A percentile compares a stretch with the other conserved stretches of the same genome.
Evolutionary conservation across 1,140 invertebrate species (phyloP).

Genomic region (Bombus fervidus): DNA sequence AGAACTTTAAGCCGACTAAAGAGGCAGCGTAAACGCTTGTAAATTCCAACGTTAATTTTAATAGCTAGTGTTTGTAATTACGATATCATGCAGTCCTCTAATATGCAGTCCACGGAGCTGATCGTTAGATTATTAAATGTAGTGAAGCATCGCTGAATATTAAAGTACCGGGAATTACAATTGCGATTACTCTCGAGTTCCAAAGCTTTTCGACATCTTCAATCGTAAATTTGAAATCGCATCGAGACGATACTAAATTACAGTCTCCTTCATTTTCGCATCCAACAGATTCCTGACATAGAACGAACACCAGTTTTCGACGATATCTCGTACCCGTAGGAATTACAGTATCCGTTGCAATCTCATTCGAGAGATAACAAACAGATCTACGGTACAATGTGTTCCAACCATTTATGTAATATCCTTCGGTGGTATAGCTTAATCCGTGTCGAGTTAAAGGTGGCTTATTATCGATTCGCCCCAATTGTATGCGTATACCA

Average conservation of each 20-base stretch:
- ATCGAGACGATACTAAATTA: background rate
- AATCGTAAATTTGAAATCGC: background rate
- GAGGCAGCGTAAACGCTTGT: too few species aligned
- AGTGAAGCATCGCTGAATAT: too few species aligned
- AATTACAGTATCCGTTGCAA: background rate
- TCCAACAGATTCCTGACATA: background rate
- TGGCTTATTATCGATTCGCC: constrained; percentile 16
- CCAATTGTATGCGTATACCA: background rate
- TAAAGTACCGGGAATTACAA: too few species aligned
- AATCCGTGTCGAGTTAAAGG: background rate
- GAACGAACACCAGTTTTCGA: background rate
- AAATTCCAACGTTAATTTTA: too few species aligned
- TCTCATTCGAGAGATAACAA: background rate
- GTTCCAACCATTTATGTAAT: background rate
- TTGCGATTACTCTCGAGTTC: too few species aligned
- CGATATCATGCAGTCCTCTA: too few species aligned
- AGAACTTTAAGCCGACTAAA: too few species aligned
- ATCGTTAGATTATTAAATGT: too few species aligned
- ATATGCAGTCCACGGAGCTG: too few species aligned
- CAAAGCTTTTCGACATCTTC: too few species aligned
- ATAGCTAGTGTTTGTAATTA: too few species aligned
- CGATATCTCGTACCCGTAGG: background rate
- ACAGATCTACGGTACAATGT: background rate
- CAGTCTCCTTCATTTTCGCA: background rate
- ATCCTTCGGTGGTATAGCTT: background rate